These are phyloP conservation scores for Drosophila trapezifrons DNA, from an alignment of 1,140 invertebrate species.

Conservation along the genomic window DNA sequence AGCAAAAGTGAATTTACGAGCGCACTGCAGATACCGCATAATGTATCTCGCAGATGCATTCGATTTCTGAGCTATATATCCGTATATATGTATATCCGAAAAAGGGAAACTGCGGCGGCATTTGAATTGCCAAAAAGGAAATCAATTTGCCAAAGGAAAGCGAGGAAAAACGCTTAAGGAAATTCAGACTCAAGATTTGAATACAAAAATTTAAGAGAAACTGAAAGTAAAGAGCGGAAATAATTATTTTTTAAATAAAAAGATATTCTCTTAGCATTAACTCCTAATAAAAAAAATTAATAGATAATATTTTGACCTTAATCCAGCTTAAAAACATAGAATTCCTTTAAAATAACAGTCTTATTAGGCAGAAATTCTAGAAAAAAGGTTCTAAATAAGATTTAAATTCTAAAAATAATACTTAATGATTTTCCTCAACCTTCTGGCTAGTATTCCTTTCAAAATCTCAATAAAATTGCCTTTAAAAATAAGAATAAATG, in stretches of 20 bases:
- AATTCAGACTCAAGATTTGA: background rate
- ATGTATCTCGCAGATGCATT: constrained; percentile 69
- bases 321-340: too few species aligned
- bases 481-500: background rate
- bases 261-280: too few species aligned
- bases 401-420: too few species aligned
- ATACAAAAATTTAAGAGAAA: background rate
- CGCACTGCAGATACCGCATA: constrained; percentile 77
- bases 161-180: background rate
- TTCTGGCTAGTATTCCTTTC: background rate
- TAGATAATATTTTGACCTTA: too few species aligned
- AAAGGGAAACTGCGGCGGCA: constrained; percentile 36
- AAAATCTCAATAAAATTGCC: background rate
- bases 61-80: constrained; percentile 14
- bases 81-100: background rate
- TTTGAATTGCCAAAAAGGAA: constrained; percentile 36
- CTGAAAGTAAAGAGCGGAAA: background rate
- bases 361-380: too few species aligned
- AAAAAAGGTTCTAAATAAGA: too few species aligned
- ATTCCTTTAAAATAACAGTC: too few species aligned
- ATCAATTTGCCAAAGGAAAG: constrained; percentile 35
- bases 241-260: background rate
- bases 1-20: constrained; percentile 73
- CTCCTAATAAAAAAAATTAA: too few species aligned
- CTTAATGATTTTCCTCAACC: background rate